Evolutionary conservation across 2,113 vertebrate species (phyloP).

Genomic region (Mormyrus iriodes): DNA sequence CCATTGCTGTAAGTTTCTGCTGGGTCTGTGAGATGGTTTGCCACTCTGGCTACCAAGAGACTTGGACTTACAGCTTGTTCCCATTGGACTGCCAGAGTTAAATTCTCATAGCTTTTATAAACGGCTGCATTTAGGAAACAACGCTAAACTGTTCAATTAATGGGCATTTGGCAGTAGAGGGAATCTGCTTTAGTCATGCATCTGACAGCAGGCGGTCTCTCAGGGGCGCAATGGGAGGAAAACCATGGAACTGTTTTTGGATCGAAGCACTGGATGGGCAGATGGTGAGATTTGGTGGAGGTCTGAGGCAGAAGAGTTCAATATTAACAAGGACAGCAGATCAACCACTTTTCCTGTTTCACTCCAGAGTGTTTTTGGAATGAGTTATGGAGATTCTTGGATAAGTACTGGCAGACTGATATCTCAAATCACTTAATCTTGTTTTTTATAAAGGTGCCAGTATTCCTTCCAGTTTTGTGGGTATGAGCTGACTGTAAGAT

Average conservation of each 20-base stretch:
- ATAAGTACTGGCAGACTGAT: background rate
- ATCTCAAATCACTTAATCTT: background rate
- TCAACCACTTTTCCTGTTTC: background rate
- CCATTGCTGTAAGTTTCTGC: background rate
- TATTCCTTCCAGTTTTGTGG: background rate
- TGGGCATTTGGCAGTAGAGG: background rate
- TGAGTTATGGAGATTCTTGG: background rate
- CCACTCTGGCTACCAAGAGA: background rate
- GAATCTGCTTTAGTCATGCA: slow-evolving; percentile 13
- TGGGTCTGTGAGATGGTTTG: background rate
- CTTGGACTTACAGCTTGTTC: background rate
- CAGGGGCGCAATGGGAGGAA: background rate
- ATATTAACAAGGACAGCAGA: background rate
- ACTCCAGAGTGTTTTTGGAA: background rate
- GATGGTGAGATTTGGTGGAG: background rate
- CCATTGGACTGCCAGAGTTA: background rate
- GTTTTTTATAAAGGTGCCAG: background rate
- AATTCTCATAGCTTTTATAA: background rate
- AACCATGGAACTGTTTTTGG: background rate
- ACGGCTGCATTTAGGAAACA: background rate
- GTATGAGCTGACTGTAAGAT: background rate
- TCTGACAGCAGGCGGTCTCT: slow-evolving; percentile 9
- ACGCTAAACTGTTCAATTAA: background rate
- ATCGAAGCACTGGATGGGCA: background rate
- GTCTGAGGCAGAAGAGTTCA: background rate